Evolutionary conservation across 2,797 vertebrate genomes (phyloP).

Genomic region (Sarcophilus harrisii): DNA sequence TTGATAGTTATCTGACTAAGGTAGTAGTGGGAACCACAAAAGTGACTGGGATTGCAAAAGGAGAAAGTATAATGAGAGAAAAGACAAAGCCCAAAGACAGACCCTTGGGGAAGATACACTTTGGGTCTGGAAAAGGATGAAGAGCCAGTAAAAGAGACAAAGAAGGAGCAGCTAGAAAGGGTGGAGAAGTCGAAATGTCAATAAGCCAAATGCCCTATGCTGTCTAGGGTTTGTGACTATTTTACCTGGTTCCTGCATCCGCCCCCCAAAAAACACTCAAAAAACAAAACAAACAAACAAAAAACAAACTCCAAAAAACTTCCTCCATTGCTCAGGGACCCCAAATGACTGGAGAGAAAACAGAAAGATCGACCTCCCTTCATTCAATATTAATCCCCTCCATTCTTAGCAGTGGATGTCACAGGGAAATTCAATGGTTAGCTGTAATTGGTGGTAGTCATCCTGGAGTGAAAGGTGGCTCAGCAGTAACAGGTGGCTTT

Average conservation of each 20-base stretch:
- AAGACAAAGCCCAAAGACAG: neutral
- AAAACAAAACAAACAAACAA: no score
- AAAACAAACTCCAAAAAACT: neutral
- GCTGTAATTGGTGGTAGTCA: neutral
- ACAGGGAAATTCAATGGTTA: neutral
- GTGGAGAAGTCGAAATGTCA: neutral
- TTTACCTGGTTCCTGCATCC: neutral
- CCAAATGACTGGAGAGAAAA: neutral
- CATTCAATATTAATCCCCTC: neutral
- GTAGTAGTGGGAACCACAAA: neutral
- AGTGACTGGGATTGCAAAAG: neutral
- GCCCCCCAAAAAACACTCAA: neutral
- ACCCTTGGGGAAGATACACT: neutral
- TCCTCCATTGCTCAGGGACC: neutral
- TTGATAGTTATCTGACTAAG: neutral
- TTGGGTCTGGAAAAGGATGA: neutral
- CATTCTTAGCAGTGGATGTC: neutral
- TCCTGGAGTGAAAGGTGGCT: neutral
- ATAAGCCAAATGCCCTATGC: neutral
- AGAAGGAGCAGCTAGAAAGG: neutral
- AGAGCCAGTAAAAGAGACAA: neutral
- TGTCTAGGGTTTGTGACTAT: neutral
- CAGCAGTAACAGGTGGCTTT: neutral
- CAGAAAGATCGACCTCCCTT: neutral
- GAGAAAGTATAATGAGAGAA: neutral